Conservation (phyloP, 2,888 invertebrate genomes). For the Neuroscelio doddi region DNA sequence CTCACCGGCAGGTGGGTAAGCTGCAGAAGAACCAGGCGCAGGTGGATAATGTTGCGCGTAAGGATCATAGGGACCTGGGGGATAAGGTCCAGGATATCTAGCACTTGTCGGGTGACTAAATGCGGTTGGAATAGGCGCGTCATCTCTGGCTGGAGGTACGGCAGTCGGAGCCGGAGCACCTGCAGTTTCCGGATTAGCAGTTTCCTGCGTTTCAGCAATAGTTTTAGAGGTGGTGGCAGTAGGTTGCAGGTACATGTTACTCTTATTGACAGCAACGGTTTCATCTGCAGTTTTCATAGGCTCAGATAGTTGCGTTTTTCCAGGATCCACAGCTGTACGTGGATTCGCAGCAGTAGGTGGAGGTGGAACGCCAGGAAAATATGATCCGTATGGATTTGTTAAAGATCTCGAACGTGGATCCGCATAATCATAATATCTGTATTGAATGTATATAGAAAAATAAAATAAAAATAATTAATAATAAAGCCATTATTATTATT, state of each 20-base stretch:
- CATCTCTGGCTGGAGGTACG: constrained; percentile 51
- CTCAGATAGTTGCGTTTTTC: constrained; percentile 47
- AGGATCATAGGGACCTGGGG: constrained; percentile 68
- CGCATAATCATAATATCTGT: constrained; percentile 65
- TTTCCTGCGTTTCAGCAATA: neutral
- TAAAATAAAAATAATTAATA: neutral
- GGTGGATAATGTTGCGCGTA: constrained; percentile 69
- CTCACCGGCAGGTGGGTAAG: constrained; percentile 67
- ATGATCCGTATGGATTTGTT: constrained; percentile 64
- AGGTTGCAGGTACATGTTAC: constrained; percentile 14
- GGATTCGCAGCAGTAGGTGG: constrained; percentile 52
- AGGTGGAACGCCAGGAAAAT: constrained; percentile 62
- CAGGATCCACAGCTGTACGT: constrained; percentile 48
- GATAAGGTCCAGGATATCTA: constrained; percentile 66
- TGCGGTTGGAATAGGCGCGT: constrained; percentile 64
- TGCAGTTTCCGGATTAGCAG: neutral
- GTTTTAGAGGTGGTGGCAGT: neutral
- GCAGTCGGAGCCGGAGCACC: neutral
- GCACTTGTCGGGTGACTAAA: constrained; percentile 66
- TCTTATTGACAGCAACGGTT: constrained; percentile 1
- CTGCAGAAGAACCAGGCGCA: constrained; percentile 63
- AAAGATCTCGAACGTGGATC: constrained; percentile 64
- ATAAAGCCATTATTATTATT: no score
- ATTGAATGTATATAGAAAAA: constrained; percentile 1
- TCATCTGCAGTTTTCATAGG: constrained; percentile 43